phyloP scores from a whole-genome alignment of 2,113 vertebrate genomes.

The Xyliphius kryptos region DNA sequence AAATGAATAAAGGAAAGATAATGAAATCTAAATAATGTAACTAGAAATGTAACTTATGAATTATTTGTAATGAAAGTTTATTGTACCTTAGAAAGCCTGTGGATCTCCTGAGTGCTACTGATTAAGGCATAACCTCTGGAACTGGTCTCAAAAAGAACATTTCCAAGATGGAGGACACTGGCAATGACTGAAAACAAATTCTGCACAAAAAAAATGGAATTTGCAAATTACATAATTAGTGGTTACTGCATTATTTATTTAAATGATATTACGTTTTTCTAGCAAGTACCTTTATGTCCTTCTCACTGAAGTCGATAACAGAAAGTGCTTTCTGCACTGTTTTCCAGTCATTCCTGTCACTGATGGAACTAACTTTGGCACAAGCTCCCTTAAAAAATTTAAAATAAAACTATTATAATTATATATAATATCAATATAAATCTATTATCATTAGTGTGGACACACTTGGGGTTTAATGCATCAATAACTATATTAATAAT shows the following conservation, averaged over 20 bases:
- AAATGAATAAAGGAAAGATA: too few relatives aligned
- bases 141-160: constrained; percentile 74
- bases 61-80: not conserved
- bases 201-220: constrained; percentile 48
- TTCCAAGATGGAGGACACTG: constrained; percentile 88
- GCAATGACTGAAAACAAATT: constrained; percentile 82
- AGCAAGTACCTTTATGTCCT: constrained; percentile 67
- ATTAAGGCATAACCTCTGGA: constrained; percentile 70
- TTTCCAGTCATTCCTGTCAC: constrained; percentile 87
- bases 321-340: constrained; percentile 80
- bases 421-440: too few relatives aligned
- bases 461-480: too few relatives aligned
- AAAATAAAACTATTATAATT: not conserved
- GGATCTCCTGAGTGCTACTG: constrained; percentile 67
- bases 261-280: not conserved
- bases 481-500: too few relatives aligned
- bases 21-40: too few relatives aligned
- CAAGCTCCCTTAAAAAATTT: constrained; percentile 71
- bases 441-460: too few relatives aligned
- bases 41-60: too few relatives aligned
- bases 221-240: not conserved
- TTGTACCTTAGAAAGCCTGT: constrained; percentile 84
- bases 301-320: constrained; percentile 77
- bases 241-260: not conserved
- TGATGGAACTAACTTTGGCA: constrained; percentile 80